Conservation (phyloP, 2,888 invertebrate species). For the Sphaeridia pumilis region DNA sequence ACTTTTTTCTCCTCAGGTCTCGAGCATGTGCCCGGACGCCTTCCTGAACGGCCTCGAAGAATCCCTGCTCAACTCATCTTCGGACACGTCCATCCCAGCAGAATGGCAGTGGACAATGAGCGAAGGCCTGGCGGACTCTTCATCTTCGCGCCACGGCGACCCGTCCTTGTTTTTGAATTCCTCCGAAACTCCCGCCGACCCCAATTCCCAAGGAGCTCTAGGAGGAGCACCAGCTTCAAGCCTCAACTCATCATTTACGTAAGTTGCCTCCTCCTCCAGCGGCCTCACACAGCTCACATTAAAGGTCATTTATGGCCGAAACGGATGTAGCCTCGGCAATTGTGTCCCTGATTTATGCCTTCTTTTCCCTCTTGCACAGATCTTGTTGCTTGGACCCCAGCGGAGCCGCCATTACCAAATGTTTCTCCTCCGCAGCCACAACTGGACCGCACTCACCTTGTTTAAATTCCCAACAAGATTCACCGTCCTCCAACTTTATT, state of each 20-base stretch:
- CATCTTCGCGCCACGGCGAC: too few species aligned
- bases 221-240: too few species aligned
- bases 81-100: conserved; percentile 8
- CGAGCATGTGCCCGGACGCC: conserved; percentile 30
- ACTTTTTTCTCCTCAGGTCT: conserved; percentile 16
- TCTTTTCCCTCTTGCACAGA: conserved; percentile 8
- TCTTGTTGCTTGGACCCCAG: too few species aligned
- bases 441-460: conserved; percentile 48
- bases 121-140: too few species aligned
- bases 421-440: conserved; percentile 36
- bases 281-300: too few species aligned
- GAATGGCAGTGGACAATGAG: conserved; percentile 22
- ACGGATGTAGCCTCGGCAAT: background rate
- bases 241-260: conserved; percentile 20
- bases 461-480: conserved; percentile 46
- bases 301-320: conserved; percentile 3
- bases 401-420: conserved; percentile 24
- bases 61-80: conserved; percentile 18
- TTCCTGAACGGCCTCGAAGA: conserved; percentile 29
- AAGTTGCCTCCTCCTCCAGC: too few species aligned
- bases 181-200: too few species aligned
- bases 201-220: too few species aligned
- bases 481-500: conserved; percentile 64
- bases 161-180: too few species aligned
- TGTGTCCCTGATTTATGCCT: background rate